A percentile compares a stretch with the other conserved stretches of the same genome.
phyloP scores from a whole-genome alignment of 2,113 vertebrate species.

The Anseranas semipalmata region DNA sequence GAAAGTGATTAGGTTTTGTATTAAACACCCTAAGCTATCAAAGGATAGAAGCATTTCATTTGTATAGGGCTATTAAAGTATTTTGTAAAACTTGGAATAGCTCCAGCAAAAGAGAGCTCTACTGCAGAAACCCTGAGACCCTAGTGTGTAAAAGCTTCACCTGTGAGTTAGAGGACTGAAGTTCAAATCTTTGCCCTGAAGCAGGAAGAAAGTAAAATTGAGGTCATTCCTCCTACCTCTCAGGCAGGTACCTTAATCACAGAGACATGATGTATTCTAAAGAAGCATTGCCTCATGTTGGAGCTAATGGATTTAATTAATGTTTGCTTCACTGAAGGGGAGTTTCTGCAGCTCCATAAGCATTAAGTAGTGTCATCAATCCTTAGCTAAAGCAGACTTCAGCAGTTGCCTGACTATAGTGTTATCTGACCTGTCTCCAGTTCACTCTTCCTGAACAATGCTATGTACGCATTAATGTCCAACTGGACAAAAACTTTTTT shows the following conservation, averaged over 20 bases:
- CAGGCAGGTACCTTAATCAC: constrained; percentile 13
- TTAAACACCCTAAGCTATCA: not conserved
- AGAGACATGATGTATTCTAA: not conserved
- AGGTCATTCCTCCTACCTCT: not conserved
- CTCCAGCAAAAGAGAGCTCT: not conserved
- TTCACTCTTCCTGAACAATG: not conserved
- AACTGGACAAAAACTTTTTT: not conserved
- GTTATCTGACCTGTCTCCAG: not conserved
- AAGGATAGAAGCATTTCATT: not conserved
- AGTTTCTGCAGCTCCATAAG: not conserved
- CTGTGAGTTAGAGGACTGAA: not conserved
- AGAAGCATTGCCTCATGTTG: not conserved
- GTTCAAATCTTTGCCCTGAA: not conserved
- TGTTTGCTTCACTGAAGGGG: constrained; percentile 12
- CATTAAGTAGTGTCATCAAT: not conserved
- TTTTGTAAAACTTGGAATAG: not conserved
- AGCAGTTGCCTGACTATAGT: not conserved
- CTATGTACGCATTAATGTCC: not conserved
- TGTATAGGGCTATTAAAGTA: not conserved
- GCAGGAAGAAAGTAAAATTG: not conserved
- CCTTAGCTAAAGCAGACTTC: not conserved
- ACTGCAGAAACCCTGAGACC: not conserved
- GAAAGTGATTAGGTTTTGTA: not conserved
- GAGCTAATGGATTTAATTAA: constrained; percentile 22
- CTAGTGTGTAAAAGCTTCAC: not conserved